These are phyloP conservation scores for Globia sparganii DNA, from an alignment of 2,888 invertebrate genomes.

Conservation along the genomic window DNA sequence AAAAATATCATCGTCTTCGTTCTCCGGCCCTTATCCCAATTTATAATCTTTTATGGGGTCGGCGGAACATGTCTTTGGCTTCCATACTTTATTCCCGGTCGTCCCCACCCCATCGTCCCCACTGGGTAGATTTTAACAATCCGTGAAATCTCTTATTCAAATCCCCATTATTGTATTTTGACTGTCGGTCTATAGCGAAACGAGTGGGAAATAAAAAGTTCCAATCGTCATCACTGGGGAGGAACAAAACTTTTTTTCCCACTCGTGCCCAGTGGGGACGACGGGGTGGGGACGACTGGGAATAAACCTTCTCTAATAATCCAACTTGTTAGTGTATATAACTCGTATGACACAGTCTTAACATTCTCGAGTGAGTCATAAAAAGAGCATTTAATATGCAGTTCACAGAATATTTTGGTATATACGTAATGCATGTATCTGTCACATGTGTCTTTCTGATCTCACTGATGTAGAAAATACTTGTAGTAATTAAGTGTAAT, in stretches of 20 bases:
- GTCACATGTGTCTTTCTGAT: slow-evolving; percentile 14
- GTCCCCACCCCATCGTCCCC: too few species aligned
- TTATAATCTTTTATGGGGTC: too few species aligned
- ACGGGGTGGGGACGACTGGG: too few species aligned
- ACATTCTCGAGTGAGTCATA: slow-evolving; percentile 7
- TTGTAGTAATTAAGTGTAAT: background rate
- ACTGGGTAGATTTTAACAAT: too few species aligned
- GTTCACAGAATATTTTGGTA: background rate
- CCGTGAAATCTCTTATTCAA: too few species aligned
- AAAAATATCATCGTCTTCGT: too few species aligned
- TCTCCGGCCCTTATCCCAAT: too few species aligned
- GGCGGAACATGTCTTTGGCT: too few species aligned
- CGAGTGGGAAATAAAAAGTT: background rate
- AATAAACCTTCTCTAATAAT: too few species aligned
- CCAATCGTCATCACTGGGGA: background rate
- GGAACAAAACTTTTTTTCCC: background rate
- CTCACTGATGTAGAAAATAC: background rate
- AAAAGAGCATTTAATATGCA: slow-evolving; percentile 2
- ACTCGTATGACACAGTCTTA: background rate
- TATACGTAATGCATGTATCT: background rate
- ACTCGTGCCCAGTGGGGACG: background rate
- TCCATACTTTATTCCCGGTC: too few species aligned
- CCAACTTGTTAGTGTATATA: background rate
- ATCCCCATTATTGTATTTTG: background rate
- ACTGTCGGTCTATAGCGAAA: background rate